Base-by-base conservation (phyloP, 30 jellyfish, hydroid and myxozoan genomes). In the Aurelia aurita region DNA sequence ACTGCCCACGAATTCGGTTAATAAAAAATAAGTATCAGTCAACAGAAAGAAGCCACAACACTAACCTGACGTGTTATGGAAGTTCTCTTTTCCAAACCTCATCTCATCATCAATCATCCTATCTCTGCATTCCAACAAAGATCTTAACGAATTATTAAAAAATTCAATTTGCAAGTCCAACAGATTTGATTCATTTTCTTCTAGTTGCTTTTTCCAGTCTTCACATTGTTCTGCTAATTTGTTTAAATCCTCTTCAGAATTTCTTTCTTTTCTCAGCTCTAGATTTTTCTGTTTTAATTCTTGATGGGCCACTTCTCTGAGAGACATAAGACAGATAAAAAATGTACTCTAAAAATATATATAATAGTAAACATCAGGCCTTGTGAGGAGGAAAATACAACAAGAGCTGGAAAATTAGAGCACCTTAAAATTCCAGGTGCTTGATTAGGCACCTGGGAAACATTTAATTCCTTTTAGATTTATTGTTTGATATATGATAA, bases 291-390 rank as follows among this genome's bases (percentile, higher is more conserved):
- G 57, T 27, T 44, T 84, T 47, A 72, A 31, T 53, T 71, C 63
- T 63, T 84, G 88, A 39, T 77, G 90, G 21, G 98, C 96, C 25
- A 91, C 87, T 58, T 91, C 98, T 55, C 98, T 89, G 28, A 19
- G 57, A 80, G 13, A 58, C 8, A 16, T 14, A 67, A 80, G 14
- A 0, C 14, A 45, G 65, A 58, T 18, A 31, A 3, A 10, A 39
- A 3, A 31, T 3, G 2, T 31, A 31, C n/a, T n/a, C n/a, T n/a
- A n/a, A n/a, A n/a, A n/a, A n/a, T n/a, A n/a, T n/a, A n/a, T n/a
- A n/a, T n/a, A n/a, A n/a, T n/a, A n/a, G n/a, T n/a, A n/a, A n/a
- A n/a, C n/a, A n/a, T n/a, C n/a, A n/a, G n/a, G n/a, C n/a, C n/a
- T n/a, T n/a, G n/a, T n/a, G n/a, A n/a, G n/a, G n/a, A n/a, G n/a